Percentiles rank a stretch among this genome's conserved stretches.
Evolutionary conservation across 2,113 vertebrate genomes (phyloP).

Genomic region (Polypterus bichir): DNA sequence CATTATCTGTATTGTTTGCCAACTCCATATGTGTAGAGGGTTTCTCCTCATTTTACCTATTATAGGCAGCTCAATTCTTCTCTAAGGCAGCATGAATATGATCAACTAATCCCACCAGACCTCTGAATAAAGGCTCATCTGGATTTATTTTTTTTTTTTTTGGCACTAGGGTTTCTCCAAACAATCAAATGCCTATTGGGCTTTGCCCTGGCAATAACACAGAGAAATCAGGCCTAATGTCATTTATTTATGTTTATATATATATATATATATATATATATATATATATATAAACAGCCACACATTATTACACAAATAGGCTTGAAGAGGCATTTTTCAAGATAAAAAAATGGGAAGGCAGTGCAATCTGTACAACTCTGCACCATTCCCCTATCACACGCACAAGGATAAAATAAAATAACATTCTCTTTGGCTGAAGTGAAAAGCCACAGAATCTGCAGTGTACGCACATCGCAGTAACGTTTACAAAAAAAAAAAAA

Average conservation of each 20-base stretch:
- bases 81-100: no score
- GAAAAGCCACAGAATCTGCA: constrained; percentile 43
- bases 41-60: no score
- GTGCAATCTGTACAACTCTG: constrained; percentile 39
- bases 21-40: no score
- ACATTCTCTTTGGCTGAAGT: constrained; percentile 56
- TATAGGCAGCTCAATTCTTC: no score
- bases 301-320: constrained; percentile 43
- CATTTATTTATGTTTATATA: background rate
- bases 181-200: no score
- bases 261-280: constrained; percentile 1
- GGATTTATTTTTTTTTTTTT: no score
- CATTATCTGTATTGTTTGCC: no score
- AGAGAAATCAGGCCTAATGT: background rate
- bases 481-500: constrained; percentile 5
- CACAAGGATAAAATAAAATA: constrained; percentile 17
- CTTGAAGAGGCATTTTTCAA: constrained; percentile 36
- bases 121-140: no score
- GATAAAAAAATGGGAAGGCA: constrained; percentile 23
- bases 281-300: constrained; percentile 20
- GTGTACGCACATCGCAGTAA: constrained; percentile 22
- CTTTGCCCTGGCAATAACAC: background rate
- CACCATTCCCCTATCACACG: constrained; percentile 21
- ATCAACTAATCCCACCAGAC: no score
- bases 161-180: no score